Evolutionary conservation across 2,113 vertebrate genomes (phyloP).

Genomic region (Solea senegalensis): DNA sequence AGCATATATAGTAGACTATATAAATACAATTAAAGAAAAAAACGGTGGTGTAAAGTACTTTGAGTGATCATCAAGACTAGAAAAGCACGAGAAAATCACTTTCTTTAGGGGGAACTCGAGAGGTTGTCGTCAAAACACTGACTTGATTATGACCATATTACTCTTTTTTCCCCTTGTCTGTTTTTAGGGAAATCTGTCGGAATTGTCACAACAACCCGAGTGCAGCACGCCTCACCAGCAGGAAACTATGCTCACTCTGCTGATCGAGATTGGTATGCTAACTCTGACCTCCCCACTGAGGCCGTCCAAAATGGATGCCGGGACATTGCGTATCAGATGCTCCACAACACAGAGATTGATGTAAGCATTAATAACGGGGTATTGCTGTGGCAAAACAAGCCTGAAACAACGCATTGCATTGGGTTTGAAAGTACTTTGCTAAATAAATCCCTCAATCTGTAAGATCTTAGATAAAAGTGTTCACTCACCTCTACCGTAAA

Average conservation of each 20-base stretch:
- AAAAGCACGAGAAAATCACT: no score
- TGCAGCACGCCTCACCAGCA: conserved; percentile 84
- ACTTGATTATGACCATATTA: background rate
- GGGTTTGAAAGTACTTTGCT: background rate
- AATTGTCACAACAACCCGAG: conserved; percentile 83
- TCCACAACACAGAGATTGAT: conserved; percentile 83
- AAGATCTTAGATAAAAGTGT: background rate
- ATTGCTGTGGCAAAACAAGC: background rate
- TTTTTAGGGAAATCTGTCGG: conserved; percentile 82
- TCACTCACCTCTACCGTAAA: background rate
- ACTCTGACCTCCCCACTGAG: conserved; percentile 61
- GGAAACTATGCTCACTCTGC: conserved; percentile 78
- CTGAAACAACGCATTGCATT: background rate
- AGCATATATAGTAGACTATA: background rate
- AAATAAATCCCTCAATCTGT: background rate
- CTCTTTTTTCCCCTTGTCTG: background rate
- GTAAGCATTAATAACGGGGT: conserved; percentile 64
- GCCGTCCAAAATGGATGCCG: conserved; percentile 70
- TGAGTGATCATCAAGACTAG: no score
- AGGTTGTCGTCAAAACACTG: background rate
- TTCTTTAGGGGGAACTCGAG: no score
- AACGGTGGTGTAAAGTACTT: no score
- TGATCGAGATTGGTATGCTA: conserved; percentile 81
- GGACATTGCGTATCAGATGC: conserved; percentile 82
- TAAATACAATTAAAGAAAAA: no score